Base-by-base conservation (phyloP, 1,140 invertebrate genomes). In the Prorops nasuta region DNA sequence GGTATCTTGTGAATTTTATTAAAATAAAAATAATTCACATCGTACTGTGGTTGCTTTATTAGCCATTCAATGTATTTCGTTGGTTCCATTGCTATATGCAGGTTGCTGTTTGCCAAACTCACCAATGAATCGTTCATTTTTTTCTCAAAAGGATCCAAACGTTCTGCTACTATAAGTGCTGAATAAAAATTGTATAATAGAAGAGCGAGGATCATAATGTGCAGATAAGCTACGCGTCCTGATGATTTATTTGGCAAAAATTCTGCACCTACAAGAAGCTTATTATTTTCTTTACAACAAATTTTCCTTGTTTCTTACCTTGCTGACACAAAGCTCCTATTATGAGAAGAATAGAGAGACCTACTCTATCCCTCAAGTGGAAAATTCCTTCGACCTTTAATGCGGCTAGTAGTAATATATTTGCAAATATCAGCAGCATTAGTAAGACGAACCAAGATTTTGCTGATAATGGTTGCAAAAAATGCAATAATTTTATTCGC, bases 301-400 rank as follows among this genome's bases (percentile, higher is more conserved):
- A 22, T 15, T 9, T 38, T 16, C 19, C 8, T 10, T 38, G 21
- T 22, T 40, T 40, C 9, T 15, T 50, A 66, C 67, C 67, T 63
- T 69, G 67, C 28, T 68, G 67, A 19, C 66, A 65, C 20, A 69
- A 35, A 6, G 65, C 55, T 14, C 56, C 65, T 4, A 62, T 0
- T 2, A 51, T 47, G 9, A 65, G 56, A 6, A 63, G 15, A 12
- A 43, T 8, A 4, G 53, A 56, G 7, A 31, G 14, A 9, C 37
- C 54, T n/a, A n/a, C n/a, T n/a, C n/a, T n/a, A n/a, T n/a, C n/a
- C n/a, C n/a, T n/a, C n/a, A n/a, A n/a, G n/a, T n/a, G n/a, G n/a
- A n/a, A n/a, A n/a, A n/a, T n/a, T n/a, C n/a, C n/a, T n/a, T n/a
- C n/a, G n/a, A n/a, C n/a, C n/a, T n/a, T n/a, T n/a, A n/a, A n/a